phyloP scores from a whole-genome alignment of 2,113 vertebrate genomes.

The Gadus chalcogrammus region DNA sequence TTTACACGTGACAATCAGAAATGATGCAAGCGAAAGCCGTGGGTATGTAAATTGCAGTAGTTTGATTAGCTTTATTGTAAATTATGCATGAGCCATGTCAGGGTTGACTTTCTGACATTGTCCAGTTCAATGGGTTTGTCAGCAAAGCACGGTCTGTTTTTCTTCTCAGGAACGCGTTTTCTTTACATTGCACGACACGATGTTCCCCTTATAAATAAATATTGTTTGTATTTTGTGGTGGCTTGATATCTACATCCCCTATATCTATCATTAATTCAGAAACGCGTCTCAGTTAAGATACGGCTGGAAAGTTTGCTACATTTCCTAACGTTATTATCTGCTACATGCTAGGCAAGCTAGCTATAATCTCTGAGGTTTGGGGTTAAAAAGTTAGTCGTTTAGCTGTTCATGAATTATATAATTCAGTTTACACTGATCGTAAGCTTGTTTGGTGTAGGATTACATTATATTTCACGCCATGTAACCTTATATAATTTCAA shows the following conservation, averaged over 20 bases:
- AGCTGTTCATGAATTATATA: conserved; percentile 13
- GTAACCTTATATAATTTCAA: conserved; percentile 11
- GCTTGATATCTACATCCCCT: no score
- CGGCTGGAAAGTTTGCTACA: conserved; percentile 37
- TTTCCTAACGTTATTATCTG: conserved; percentile 47
- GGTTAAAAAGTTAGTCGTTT: conserved; percentile 46
- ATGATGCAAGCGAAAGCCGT: conserved; percentile 7
- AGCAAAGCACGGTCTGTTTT: conserved; percentile 29
- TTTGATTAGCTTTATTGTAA: conserved; percentile 22
- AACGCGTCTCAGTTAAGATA: conserved; percentile 29
- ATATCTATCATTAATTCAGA: no score
- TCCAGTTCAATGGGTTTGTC: conserved; percentile 55
- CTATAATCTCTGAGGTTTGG: conserved; percentile 58
- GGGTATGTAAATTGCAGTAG: conserved; percentile 11
- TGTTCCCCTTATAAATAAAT: conserved; percentile 9
- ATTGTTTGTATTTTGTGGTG: conserved; percentile 1
- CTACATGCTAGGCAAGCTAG: conserved; percentile 55
- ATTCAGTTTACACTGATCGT: not conserved
- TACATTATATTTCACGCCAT: not conserved
- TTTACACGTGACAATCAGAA: conserved; percentile 44
- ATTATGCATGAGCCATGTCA: conserved; percentile 30
- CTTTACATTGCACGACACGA: conserved; percentile 22
- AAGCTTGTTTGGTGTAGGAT: not conserved
- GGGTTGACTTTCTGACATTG: conserved; percentile 56
- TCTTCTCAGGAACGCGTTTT: conserved; percentile 42